A percentile compares a stretch with the other conserved stretches of the same genome.
phyloP scores from a whole-genome alignment of 2,797 vertebrate species.

The Phoeniculus purpureus region DNA sequence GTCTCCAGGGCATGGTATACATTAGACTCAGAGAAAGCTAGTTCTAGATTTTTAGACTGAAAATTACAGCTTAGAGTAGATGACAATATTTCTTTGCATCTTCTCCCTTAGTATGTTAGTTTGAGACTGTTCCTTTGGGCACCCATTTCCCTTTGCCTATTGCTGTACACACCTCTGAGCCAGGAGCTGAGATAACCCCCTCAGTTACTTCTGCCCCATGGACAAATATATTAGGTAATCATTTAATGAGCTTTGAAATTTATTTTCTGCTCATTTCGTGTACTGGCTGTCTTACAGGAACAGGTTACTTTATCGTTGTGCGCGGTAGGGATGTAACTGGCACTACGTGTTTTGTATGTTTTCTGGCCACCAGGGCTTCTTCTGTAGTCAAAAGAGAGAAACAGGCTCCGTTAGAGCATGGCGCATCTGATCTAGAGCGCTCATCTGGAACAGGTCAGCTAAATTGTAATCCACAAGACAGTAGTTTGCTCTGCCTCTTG shows the following conservation, averaged over 20 bases:
- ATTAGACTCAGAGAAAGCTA: constrained; percentile 41
- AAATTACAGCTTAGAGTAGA: constrained; percentile 35
- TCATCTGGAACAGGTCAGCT: neutral
- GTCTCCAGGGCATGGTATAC: constrained; percentile 49
- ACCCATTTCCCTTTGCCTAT: neutral
- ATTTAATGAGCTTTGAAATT: neutral
- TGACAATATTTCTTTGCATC: constrained; percentile 5
- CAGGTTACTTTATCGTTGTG: neutral
- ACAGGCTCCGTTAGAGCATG: fast-evolving
- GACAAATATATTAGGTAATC: neutral
- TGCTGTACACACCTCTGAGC: neutral
- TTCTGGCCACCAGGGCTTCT: neutral
- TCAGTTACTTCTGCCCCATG: neutral
- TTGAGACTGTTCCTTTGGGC: neutral
- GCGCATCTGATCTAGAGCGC: neutral
- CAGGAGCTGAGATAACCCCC: neutral
- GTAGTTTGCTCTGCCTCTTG: neutral
- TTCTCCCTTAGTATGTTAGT: neutral
- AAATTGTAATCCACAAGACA: neutral
- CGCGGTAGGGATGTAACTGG: neutral
- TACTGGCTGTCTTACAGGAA: neutral
- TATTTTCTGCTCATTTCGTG: neutral
- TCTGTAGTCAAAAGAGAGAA: neutral
- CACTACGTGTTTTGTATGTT: neutral
- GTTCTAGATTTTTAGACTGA: constrained; percentile 45